Percentiles rank a stretch among this genome's conserved stretches.
phyloP scores from a whole-genome alignment of 2,797 vertebrate species.

The Ciconia nigra region DNA sequence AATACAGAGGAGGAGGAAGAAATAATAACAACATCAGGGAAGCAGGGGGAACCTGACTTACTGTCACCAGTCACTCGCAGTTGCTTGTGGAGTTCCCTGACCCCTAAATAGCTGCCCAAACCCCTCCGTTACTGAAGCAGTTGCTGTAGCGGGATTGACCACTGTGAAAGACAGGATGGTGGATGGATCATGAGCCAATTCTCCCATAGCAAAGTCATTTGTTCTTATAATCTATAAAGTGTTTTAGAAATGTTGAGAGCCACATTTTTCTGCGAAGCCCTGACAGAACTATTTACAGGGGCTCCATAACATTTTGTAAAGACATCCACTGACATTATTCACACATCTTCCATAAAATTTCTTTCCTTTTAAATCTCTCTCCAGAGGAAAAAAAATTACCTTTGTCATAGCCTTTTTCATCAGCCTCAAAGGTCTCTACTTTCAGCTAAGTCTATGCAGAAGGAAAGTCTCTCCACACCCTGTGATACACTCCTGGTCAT shows the following conservation, averaged over 20 bases:
- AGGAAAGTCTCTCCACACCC: background rate
- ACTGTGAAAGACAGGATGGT: background rate
- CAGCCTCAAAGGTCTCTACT: background rate
- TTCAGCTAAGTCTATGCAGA: background rate
- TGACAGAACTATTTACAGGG: background rate
- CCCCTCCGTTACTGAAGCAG: rapidly evolving
- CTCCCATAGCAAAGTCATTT: background rate
- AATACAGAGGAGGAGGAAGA: background rate
- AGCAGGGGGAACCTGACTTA: rapidly evolving
- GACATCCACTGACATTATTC: background rate
- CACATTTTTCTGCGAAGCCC: background rate
- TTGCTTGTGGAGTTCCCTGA: rapidly evolving
- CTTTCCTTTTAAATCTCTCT: background rate
- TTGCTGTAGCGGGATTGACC: background rate
- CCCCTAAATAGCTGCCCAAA: rapidly evolving
- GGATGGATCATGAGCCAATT: background rate
- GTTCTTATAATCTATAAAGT: background rate
- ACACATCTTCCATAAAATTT: background rate
- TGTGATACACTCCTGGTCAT: background rate
- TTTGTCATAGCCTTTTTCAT: background rate
- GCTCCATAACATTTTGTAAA: background rate
- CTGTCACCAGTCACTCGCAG: background rate
- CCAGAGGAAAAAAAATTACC: background rate
- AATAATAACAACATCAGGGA: background rate
- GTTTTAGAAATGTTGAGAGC: background rate